Conservation (phyloP, 2,888 invertebrate genomes). For the Watsonalla cultraria region DNA sequence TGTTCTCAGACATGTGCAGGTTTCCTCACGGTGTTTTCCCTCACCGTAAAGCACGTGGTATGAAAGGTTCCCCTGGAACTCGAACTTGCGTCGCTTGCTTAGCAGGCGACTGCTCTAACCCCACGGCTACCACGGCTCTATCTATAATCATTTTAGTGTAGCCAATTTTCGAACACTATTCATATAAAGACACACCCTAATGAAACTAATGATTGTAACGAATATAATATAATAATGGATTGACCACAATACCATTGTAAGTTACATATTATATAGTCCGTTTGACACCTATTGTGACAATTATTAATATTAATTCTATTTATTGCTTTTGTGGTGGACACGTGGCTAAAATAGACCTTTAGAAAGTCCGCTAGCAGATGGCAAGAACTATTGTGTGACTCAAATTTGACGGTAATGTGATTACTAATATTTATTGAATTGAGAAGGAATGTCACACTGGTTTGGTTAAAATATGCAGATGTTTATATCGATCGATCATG, state of each 20-base stretch:
- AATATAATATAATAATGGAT: slow-evolving; percentile 27
- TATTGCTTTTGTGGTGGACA: slow-evolving; percentile 52
- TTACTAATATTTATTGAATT: background rate
- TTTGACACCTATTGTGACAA: slow-evolving; percentile 63
- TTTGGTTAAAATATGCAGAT: background rate
- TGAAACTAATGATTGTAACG: slow-evolving; percentile 27
- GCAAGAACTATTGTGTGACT: slow-evolving; percentile 45
- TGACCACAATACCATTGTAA: slow-evolving; percentile 50
- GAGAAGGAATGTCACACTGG: background rate
- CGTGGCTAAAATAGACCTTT: slow-evolving; percentile 54
- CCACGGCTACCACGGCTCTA: too few relatives aligned
- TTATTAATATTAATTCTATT: slow-evolving; percentile 56
- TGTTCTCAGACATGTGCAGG: too few relatives aligned
- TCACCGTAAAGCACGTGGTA: too few relatives aligned
- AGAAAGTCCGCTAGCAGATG: slow-evolving; percentile 48
- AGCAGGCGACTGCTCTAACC: too few relatives aligned
- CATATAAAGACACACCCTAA: slow-evolving; percentile 13
- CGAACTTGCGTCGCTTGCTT: too few relatives aligned
- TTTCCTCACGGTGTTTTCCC: too few relatives aligned
- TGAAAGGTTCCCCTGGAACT: too few relatives aligned
- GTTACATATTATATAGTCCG: slow-evolving; percentile 42
- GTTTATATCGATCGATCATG: too few relatives aligned
- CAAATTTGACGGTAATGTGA: slow-evolving; percentile 35
- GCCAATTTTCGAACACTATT: background rate
- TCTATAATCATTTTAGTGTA: too few relatives aligned